Conservation (phyloP, 2,888 invertebrate genomes). For the Calephelis perditalis region DNA sequence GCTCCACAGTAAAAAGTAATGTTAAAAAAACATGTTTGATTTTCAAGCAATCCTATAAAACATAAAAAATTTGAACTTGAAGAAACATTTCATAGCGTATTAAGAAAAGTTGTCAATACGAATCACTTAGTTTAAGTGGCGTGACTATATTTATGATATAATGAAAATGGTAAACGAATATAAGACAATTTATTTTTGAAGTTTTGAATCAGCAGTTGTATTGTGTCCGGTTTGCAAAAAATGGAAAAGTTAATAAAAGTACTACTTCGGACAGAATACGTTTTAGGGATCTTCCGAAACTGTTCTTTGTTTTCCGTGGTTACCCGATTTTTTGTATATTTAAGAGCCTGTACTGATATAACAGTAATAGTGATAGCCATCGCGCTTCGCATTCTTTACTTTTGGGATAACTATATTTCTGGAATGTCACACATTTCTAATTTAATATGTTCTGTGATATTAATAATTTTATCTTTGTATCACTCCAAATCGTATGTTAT, state of each 20-base stretch:
- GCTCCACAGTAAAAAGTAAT: no score
- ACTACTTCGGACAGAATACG: conserved; percentile 21
- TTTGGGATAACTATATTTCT: not conserved
- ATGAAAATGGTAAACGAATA: no score
- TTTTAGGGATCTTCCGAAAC: conserved; percentile 26
- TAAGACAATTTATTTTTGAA: no score
- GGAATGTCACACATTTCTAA: not conserved
- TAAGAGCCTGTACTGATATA: conserved; percentile 22
- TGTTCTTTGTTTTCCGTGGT: conserved; percentile 14
- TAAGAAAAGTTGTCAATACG: no score
- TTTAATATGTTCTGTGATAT: conserved; percentile 4
- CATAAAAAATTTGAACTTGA: no score
- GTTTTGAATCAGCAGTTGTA: not conserved
- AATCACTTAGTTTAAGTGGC: no score
- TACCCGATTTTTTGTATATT: conserved; percentile 9
- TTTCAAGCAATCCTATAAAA: no score
- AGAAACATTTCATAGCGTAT: no score
- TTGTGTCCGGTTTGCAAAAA: not conserved
- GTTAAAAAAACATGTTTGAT: no score
- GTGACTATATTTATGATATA: no score
- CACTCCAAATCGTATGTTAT: conserved; percentile 1
- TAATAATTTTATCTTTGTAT: conserved; percentile 1
- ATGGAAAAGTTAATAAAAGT: conserved; percentile 15
- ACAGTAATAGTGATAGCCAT: not conserved
- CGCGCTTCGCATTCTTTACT: not conserved